Evolutionary conservation across 2,113 vertebrate genomes (phyloP), one percentile per base, ranked within the genome.

Genomic region (Dicaeum eximium): DNA sequence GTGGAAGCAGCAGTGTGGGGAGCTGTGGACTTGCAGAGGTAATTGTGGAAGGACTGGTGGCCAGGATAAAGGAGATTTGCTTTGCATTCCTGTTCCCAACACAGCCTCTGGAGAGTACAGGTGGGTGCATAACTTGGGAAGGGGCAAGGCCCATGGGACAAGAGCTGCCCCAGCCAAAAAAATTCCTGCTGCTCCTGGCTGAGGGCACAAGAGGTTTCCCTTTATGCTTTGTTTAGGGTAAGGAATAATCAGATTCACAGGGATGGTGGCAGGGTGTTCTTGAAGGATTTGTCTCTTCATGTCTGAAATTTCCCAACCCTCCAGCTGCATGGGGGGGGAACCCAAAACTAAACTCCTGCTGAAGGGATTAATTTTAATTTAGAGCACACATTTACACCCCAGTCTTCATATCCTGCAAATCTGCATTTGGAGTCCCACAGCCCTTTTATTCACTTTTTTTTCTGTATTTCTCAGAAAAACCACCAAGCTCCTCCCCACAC

Each of bases 121-220:
- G 35, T 13, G 53, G 42, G 44, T 35, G 47, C 6, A 0, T 3
- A 75, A 23, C 6, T 24, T 1, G 9, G 48, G 27, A 56, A 58
- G 31, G 61, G 38, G 17, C 9, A 53, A 66, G 37, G 45, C 66
- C 30, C 18, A 4, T 0, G 15, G 4, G 27, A 56, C 19, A 16
- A 48, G 47, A 13, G 16, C n/a, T 83, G 75, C 58, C 51, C 47
- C 50, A 66, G 47, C 60, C 33, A 37, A 53, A 86, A 89, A 86
- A 88, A 87, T 48, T 56, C 72, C 60, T 54, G 64, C 72, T 74
- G 42, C 65, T 87, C 33, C 69, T 45, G 21, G 42, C 54, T 12
- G 8, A 62, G 42, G 50, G 56, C 73, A 62, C 35, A 24, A 18
- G 7, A 58, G 48, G 27, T 44, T 86, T 90, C n/a, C 27, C 28